Base-by-base conservation (phyloP, 2,797 vertebrate genomes). In the Pseudochaenichthys georgianus region DNA sequence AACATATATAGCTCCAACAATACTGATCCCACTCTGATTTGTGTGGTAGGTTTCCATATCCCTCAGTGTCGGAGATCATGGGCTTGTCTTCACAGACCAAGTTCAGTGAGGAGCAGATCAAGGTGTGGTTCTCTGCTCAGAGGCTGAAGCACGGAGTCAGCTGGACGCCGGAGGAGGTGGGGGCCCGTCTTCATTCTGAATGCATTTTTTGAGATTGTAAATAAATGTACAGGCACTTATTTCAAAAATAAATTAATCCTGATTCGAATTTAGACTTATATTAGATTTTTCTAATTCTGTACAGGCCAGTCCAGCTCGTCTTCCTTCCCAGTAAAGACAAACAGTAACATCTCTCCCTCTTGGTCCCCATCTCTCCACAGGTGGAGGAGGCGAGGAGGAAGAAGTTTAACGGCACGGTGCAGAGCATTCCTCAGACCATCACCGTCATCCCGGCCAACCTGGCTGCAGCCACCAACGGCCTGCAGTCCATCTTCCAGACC, bases 51-150 rank as follows among this genome's bases (percentile, higher is more conserved):
- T 99, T 99, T 75, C 98, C 98, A 0, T 99, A 99, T 51, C 98
- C 98, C 0, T 98, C 97, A 0, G 94, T 97, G 87, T 96, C 97
- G 0, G 98, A 99, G 93, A 98, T 99, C 81, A 93, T 95, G 70
- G 96, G 97, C 59, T 91, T 99, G 84, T 95, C 97, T 17, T 95
- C 96, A 3, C 98, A 99, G 95, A 99, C 98, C 0, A 98, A 98
- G 93, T 99, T 98, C 82, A 97, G 96, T 0, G 98, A 99, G 89
- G 98, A 99, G 72, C 97, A 99, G 92, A 97, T 99, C 65, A 99
- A 99, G 88, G 98, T 99, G 63, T 99, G 98, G 98, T 99, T 99
- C 92, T 99, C 98, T 60, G 98, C 98, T 46, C 98, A 99, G 87
- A 96, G 98, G 58, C 95, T 99, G 76, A 99, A 99, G 74, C 98